Evolutionary conservation across 2,113 vertebrate genomes (phyloP), one percentile per base, ranked within the genome.

Genomic region (Anser brachyrhynchus): DNA sequence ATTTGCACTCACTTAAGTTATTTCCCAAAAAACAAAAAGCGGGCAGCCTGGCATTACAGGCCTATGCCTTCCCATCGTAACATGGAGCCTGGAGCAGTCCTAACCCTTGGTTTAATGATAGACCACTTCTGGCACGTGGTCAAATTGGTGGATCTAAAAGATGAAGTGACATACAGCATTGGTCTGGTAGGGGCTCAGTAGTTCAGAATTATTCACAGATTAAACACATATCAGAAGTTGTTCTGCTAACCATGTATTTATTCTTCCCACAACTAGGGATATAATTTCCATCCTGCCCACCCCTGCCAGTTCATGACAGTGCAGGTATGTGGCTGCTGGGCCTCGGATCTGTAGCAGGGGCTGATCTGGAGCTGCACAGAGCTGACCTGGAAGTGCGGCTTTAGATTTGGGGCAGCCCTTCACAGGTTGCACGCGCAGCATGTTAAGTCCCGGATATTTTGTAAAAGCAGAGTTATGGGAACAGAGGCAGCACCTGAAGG

Each of bases 401-500:
- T 92, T 41, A 51, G 80, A 76, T 41, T 25, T 75, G 54, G 23
- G 58, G 44, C 65, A 69, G 28, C 10, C 10, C 39, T 82, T 69
- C 77, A 64, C 37, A 18, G 28, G 51, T 21, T 11, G 15, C 3
- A 7, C 66, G 79, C 73, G 18, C 28, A 55, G 26, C 22, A 37
- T 5, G 12, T 46, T 41, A 28, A 84, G 8, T 58, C 87, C 91
- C 46, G 78, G 84, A 54, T 84, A 35, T 83, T 79, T 92, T 85
- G 44, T 49, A 31, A 46, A 79, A 91, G 37, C 37, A 87, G 70
- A 93, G 80, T 44, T 76, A 64, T 89, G 51, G 74, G 59, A 92
- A 49, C 77, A 76, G 90, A 52, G 55, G 37, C 66, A 84, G 66
- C 58, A 71, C 71, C 86, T 29, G 67, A 73, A 94, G 87, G 71